These are phyloP conservation scores for Drosophila anomelani DNA, from an alignment of 2,888 invertebrate genomes.

Conservation along the genomic window DNA sequence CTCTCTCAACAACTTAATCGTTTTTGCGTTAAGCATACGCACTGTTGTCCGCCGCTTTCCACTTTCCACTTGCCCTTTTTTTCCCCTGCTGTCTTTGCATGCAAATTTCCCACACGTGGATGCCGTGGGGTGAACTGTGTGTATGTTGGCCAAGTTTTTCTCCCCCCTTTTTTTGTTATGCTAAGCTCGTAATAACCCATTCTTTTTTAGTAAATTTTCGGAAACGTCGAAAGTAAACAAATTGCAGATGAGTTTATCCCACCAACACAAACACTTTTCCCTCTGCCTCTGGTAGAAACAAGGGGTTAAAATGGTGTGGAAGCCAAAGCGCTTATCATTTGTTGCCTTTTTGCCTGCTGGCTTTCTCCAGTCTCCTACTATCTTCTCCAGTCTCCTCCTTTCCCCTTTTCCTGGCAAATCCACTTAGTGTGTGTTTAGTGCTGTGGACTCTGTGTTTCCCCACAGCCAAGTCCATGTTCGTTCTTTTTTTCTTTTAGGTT, in stretches of 20 bases:
- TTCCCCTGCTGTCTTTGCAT: slow-evolving; percentile 46
- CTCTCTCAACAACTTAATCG: slow-evolving; percentile 73
- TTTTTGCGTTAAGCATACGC: slow-evolving; percentile 74
- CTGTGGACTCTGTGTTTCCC: slow-evolving; percentile 28
- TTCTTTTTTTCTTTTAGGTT: too few species aligned
- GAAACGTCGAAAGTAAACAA: slow-evolving; percentile 80
- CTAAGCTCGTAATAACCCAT: slow-evolving; percentile 76
- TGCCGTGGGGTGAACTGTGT: slow-evolving; percentile 1
- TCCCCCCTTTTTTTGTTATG: slow-evolving; percentile 27
- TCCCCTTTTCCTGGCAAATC: slow-evolving; percentile 58
- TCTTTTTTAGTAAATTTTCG: slow-evolving; percentile 65
- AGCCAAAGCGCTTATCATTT: slow-evolving; percentile 67
- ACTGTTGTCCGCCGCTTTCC: slow-evolving; percentile 45
- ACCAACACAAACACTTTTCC: slow-evolving; percentile 25
- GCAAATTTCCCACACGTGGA: slow-evolving; percentile 59
- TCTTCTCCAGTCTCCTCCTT: background rate
- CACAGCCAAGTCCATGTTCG: slow-evolving; percentile 12
- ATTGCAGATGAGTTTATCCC: slow-evolving; percentile 76
- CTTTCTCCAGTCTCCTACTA: slow-evolving; percentile 14
- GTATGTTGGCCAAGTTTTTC: slow-evolving; percentile 13
- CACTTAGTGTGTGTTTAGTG: slow-evolving; percentile 75
- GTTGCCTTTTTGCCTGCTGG: slow-evolving; percentile 48
- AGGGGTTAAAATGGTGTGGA: slow-evolving; percentile 26
- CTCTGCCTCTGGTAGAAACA: slow-evolving; percentile 18
- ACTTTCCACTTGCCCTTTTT: slow-evolving; percentile 12